phyloP scores from a whole-genome alignment of 2,113 vertebrate species.

The Zootoca vivipara region DNA sequence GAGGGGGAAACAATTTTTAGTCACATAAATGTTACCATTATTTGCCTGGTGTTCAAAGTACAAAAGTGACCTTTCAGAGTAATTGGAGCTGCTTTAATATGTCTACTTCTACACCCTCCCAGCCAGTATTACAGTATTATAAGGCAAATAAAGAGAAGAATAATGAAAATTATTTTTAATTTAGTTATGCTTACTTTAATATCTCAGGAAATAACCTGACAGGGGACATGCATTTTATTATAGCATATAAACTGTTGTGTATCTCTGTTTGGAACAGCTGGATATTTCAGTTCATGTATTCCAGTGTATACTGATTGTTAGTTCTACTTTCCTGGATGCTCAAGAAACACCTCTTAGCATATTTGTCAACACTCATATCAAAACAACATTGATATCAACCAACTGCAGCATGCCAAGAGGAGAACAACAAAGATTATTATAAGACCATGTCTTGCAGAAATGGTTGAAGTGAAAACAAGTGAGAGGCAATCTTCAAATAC shows the following conservation, averaged over 20 bases:
- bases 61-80: constrained; percentile 42
- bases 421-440: neutral
- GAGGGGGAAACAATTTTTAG: constrained; percentile 58
- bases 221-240: constrained; percentile 3
- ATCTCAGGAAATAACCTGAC: constrained; percentile 3
- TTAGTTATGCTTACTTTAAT: constrained; percentile 14
- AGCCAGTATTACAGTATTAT: constrained; percentile 27
- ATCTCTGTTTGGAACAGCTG: neutral
- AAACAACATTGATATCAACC: neutral
- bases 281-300: neutral
- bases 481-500: neutral
- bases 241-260: neutral
- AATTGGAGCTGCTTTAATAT: constrained; percentile 39
- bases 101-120: constrained; percentile 36
- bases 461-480: neutral
- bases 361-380: neutral
- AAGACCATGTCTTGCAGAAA: neutral
- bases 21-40: constrained; percentile 47
- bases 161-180: constrained; percentile 47
- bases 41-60: constrained; percentile 25
- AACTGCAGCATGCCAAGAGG: neutral
- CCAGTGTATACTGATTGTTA: neutral
- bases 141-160: constrained; percentile 21
- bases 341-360: neutral
- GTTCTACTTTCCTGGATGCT: neutral